Conservation (phyloP, 2,113 vertebrate genomes). For the Zeus faber region DNA sequence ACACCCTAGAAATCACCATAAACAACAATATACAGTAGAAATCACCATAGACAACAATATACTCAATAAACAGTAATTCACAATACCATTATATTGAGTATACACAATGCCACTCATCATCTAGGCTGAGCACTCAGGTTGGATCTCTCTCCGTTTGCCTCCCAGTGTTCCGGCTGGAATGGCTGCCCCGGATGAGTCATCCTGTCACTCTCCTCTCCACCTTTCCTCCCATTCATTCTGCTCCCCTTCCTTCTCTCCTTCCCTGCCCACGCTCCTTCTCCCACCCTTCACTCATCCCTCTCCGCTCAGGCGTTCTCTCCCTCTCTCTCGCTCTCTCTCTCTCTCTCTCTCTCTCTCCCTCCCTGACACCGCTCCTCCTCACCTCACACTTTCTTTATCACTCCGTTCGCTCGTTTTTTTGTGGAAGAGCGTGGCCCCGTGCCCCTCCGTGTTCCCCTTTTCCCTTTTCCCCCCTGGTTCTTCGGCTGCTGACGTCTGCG, state of each 20-base stretch:
- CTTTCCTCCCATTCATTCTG: not conserved
- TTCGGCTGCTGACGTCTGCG: not conserved
- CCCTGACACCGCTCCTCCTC: not conserved
- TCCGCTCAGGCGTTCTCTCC: conserved; percentile 1
- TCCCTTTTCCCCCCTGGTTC: not conserved
- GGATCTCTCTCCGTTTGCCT: conserved; percentile 7
- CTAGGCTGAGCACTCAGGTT: no score
- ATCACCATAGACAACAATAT: no score
- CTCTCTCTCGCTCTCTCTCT: not conserved
- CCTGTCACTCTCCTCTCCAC: not conserved
- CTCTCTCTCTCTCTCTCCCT: conserved; percentile 4
- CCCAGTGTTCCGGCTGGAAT: conserved; percentile 10
- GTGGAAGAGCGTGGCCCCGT: no score
- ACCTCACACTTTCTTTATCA: conserved; percentile 4
- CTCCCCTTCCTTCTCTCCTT: not conserved
- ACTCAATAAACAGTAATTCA: no score
- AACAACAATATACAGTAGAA: no score
- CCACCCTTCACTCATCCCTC: conserved; percentile 4
- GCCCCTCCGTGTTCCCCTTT: not conserved
- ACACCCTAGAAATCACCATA: no score
- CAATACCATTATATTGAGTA: no score
- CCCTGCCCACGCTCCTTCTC: not conserved
- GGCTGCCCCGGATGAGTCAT: not conserved
- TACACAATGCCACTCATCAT: no score
- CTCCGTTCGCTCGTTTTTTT: not conserved